Evolutionary conservation across 2,888 invertebrate genomes (phyloP).

Genomic region (Lomographa bimaculata): DNA sequence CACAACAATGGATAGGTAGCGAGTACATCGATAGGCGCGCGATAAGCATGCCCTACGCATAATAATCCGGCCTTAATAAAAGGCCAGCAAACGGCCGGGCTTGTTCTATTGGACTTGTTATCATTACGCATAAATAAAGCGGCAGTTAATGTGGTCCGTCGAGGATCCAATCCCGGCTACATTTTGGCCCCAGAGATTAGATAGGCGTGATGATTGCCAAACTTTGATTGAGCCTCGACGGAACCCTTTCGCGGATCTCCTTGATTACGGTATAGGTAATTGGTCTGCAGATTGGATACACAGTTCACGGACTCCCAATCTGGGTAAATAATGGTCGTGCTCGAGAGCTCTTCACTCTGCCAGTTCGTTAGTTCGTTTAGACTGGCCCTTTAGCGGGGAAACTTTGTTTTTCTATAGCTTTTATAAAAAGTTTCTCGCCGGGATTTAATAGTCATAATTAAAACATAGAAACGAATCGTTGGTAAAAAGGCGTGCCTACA

Average conservation of each 20-base stretch:
- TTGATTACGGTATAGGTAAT: constrained; percentile 70
- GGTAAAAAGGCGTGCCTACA: no score
- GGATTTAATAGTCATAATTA: constrained; percentile 7
- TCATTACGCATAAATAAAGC: constrained; percentile 67
- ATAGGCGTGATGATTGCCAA: constrained; percentile 77
- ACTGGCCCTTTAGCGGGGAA: constrained; percentile 10
- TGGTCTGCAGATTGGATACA: constrained; percentile 57
- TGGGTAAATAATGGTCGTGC: constrained; percentile 43
- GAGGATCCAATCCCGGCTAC: constrained; percentile 68
- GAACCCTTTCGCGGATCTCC: constrained; percentile 69
- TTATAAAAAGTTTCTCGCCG: constrained; percentile 5
- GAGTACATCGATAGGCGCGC: constrained; percentile 31
- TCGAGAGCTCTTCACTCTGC: constrained; percentile 26
- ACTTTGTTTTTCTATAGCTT: constrained; percentile 15
- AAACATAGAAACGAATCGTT: not conserved
- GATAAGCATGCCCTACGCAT: constrained; percentile 37
- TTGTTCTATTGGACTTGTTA: constrained; percentile 50
- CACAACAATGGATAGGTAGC: constrained; percentile 30
- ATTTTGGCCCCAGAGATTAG: constrained; percentile 75
- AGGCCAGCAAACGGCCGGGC: constrained; percentile 33
- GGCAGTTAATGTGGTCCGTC: constrained; percentile 62
- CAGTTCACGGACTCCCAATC: constrained; percentile 47
- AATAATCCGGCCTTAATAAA: constrained; percentile 44
- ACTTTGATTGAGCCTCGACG: constrained; percentile 76
- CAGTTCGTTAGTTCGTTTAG: constrained; percentile 25